Percentiles rank a stretch among this genome's conserved stretches.
phyloP scores from a whole-genome alignment of 2,797 vertebrate genomes.

The Premnoplex brunnescens region DNA sequence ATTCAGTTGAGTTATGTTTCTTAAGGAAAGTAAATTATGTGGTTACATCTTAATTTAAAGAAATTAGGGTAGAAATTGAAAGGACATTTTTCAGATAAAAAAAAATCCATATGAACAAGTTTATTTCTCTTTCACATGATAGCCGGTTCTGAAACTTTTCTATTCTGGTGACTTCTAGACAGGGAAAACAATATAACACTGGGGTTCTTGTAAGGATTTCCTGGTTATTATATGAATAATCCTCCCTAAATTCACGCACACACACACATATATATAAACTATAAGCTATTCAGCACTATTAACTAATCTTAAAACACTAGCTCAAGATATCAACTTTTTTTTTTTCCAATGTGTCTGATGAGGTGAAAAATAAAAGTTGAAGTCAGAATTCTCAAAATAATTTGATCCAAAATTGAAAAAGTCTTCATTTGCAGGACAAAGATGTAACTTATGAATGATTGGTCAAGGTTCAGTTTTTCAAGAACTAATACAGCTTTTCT shows the following conservation, averaged over 20 bases:
- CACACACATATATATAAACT: neutral
- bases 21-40: neutral
- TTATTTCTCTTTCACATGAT: neutral
- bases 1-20: neutral
- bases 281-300: neutral
- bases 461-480: neutral
- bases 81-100: neutral
- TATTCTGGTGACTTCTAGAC: neutral
- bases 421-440: neutral
- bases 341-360: neutral
- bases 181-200: neutral
- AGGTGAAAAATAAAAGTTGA: neutral
- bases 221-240: neutral
- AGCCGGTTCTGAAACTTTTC: neutral
- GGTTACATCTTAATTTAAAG: neutral
- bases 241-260: neutral
- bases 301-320: neutral
- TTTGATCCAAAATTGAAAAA: neutral
- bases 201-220: neutral
- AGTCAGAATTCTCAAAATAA: neutral
- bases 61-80: neutral
- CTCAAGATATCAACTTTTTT: neutral
- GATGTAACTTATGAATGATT: neutral
- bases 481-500: neutral
- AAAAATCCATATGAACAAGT: neutral